Evolutionary conservation across 2,113 vertebrate species (phyloP), one percentile per base, ranked within the genome.

Genomic region (Lasiurus cinereus): DNA sequence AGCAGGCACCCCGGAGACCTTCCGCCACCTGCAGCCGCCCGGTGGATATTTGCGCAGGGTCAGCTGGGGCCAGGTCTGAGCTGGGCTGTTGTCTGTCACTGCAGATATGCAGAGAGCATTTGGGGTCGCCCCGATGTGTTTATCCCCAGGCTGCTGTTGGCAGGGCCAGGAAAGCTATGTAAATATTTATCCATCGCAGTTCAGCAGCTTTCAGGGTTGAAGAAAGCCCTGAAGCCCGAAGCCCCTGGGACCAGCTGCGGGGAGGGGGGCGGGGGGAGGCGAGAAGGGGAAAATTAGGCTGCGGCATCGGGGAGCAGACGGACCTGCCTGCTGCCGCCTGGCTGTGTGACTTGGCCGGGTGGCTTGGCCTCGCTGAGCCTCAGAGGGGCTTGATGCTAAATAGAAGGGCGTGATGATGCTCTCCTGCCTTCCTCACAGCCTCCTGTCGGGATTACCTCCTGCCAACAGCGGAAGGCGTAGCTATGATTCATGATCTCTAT

Each of bases 151-250:
- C 66, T 70, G 54, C 93, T 48, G 16, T 69, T 50, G 46, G 22
- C 83, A n/a, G 64, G 89, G 59, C 89, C 67, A 24, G 83, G 62
- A 86, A 88, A 93, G 36, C 84, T 97, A 87, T 89, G 96, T 96
- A 97, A 97, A 97, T 97, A 97, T 96, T 97, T 97, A 96, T 95
- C 88, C 89, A 72, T 64, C 79, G 46, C 27, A 19, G 39, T 79
- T 96, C 52, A 77, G 33, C 43, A 94, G 88, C 73, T 90, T 92
- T 83, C 86, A 78, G 83, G 33, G 69, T 14, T 94, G 91, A 67
- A 73, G 80, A 95, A 95, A 94, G 73, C 64, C 69, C 39, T 39
- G 39, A 39, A 39, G 39, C 39, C 76, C 0, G 6, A 29, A 52
- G 11, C 50, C 72, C 22, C 50, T 48, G 50, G 50, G 83, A 52